Conservation (phyloP, 2,797 vertebrate genomes). For the Buceros bicornis region DNA sequence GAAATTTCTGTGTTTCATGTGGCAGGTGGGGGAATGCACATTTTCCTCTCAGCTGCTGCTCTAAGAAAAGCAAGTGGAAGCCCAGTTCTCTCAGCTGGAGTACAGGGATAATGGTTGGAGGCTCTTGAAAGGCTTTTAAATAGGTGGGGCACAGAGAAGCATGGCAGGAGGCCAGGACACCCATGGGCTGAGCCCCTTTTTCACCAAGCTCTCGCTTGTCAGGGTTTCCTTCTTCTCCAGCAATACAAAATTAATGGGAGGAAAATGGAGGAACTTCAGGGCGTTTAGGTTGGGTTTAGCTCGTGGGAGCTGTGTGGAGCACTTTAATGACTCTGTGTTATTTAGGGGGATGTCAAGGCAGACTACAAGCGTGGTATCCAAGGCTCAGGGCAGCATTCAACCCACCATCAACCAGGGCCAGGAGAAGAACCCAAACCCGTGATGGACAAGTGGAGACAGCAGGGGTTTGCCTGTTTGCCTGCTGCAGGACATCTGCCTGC, state of each 20-base stretch:
- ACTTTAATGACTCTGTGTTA: background rate
- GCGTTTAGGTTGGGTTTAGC: background rate
- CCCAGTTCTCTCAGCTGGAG: background rate
- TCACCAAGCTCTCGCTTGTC: background rate
- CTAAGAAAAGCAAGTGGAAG: background rate
- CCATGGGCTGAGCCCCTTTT: background rate
- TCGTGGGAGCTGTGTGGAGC: background rate
- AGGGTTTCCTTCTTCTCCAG: background rate
- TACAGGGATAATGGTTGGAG: background rate
- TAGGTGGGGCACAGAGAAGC: background rate
- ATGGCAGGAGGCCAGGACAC: background rate
- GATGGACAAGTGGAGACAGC: background rate
- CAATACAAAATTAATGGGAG: background rate
- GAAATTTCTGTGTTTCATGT: background rate
- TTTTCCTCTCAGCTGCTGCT: background rate
- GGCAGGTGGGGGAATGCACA: background rate
- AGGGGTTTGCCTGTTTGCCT: background rate
- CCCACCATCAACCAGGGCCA: rapidly evolving
- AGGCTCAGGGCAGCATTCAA: background rate
- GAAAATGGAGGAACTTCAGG: background rate
- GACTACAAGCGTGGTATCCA: background rate
- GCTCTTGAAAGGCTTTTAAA: background rate
- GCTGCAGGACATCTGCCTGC: background rate
- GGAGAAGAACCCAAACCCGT: background rate
- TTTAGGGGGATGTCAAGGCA: background rate